Conservation (phyloP, 2,888 invertebrate species). For the Aelia acuminata region DNA sequence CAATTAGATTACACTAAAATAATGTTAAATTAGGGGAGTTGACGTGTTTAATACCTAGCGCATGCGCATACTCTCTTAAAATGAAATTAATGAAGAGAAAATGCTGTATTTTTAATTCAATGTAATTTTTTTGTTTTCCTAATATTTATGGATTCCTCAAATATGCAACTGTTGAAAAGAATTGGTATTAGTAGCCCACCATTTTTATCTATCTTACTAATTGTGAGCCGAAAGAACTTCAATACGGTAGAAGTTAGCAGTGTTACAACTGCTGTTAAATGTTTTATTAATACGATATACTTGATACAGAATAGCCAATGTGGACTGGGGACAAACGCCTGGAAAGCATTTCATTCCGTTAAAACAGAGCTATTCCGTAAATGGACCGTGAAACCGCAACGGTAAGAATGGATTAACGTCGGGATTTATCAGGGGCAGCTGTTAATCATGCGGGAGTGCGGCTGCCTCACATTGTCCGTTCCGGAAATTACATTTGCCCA, state of each 20-base stretch:
- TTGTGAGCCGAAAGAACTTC: neutral
- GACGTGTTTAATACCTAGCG: too few relatives aligned
- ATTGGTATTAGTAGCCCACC: too few relatives aligned
- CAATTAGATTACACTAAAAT: too few relatives aligned
- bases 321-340: neutral
- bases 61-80: too few relatives aligned
- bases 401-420: constrained; percentile 35
- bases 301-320: neutral
- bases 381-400: constrained; percentile 13
- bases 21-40: too few relatives aligned
- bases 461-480: constrained; percentile 43
- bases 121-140: too few relatives aligned
- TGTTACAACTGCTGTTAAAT: neutral
- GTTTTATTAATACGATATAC: neutral
- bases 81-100: too few relatives aligned
- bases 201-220: too few relatives aligned
- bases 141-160: too few relatives aligned
- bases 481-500: constrained; percentile 54
- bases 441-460: constrained; percentile 53
- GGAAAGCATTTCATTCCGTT: constrained; percentile 23
- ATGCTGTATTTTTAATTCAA: too few relatives aligned
- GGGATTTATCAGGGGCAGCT: constrained; percentile 56
- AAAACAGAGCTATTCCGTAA: constrained; percentile 28
- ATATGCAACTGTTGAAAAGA: too few relatives aligned
- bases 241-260: neutral